Percentiles rank a stretch among this genome's conserved stretches.
Conservation (phyloP, 2,113 vertebrate species). For the Pterocles orientalis region DNA sequence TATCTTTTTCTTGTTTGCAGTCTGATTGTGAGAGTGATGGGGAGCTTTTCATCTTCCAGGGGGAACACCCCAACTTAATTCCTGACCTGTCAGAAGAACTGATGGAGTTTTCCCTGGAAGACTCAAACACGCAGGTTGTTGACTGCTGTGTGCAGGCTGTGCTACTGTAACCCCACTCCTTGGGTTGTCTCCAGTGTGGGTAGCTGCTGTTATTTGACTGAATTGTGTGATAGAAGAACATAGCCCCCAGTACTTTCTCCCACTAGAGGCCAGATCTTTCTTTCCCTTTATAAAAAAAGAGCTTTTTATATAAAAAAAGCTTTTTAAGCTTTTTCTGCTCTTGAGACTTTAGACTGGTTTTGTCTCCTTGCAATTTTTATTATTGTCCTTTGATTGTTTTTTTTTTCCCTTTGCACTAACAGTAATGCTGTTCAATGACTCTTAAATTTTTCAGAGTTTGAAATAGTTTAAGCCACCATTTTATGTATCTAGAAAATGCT, state of each 20-base stretch:
- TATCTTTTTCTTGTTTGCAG: slow-evolving; percentile 54
- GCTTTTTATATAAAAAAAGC: no score
- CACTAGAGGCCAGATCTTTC: not conserved
- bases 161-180: not conserved
- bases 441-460: not conserved
- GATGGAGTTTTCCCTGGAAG: slow-evolving; percentile 45
- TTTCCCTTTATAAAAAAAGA: not conserved
- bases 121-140: slow-evolving; percentile 62
- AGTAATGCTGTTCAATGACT: not conserved
- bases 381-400: not conserved
- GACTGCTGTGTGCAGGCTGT: not conserved
- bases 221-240: not conserved
- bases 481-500: not conserved
- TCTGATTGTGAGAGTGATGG: slow-evolving; percentile 73
- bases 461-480: not conserved
- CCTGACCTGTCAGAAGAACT: slow-evolving; percentile 70
- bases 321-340: not conserved
- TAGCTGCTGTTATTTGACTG: not conserved
- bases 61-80: slow-evolving; percentile 69
- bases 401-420: not conserved
- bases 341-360: not conserved
- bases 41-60: slow-evolving; percentile 77
- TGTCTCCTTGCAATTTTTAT: not conserved
- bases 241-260: not conserved
- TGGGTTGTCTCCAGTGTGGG: not conserved